These are phyloP conservation scores for Dynastes maya DNA, from an alignment of 2,888 invertebrate species.

Conservation along the genomic window DNA sequence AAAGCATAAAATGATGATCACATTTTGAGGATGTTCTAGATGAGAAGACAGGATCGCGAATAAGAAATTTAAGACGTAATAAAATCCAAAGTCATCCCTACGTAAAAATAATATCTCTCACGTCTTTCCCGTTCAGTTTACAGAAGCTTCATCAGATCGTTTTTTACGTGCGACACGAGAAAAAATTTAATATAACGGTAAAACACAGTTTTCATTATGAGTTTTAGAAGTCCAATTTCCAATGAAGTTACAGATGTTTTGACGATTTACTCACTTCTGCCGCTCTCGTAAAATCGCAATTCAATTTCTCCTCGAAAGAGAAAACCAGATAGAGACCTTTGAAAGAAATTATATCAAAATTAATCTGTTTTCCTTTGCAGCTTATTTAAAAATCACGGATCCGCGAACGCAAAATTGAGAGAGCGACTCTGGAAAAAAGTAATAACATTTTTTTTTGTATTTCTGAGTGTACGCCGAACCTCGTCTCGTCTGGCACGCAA, in stretches of 20 bases:
- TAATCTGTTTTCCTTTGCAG: slow-evolving; percentile 43
- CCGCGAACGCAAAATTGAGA: slow-evolving; percentile 36
- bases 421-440: slow-evolving; percentile 32
- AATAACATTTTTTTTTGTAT: slow-evolving; percentile 42
- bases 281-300: slow-evolving; percentile 21
- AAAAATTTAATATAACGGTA: slow-evolving; percentile 24
- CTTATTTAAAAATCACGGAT: slow-evolving; percentile 42
- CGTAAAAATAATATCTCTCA: not conserved
- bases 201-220: slow-evolving; percentile 26
- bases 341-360: slow-evolving; percentile 41
- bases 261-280: slow-evolving; percentile 30
- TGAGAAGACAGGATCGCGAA: not conserved
- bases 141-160: not conserved
- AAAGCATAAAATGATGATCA: not conserved
- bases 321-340: slow-evolving; percentile 14
- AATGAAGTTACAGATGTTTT: slow-evolving; percentile 34
- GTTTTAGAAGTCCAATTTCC: slow-evolving; percentile 29
- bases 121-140: not conserved
- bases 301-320: slow-evolving; percentile 22
- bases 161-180: not conserved
- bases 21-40: slow-evolving; percentile 1
- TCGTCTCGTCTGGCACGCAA: slow-evolving; percentile 1
- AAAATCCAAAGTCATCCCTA: not conserved
- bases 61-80: slow-evolving; percentile 1
- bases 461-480: slow-evolving; percentile 22